Conservation (phyloP, 2,797 vertebrate species). For the Anomalospiza imberbis region DNA sequence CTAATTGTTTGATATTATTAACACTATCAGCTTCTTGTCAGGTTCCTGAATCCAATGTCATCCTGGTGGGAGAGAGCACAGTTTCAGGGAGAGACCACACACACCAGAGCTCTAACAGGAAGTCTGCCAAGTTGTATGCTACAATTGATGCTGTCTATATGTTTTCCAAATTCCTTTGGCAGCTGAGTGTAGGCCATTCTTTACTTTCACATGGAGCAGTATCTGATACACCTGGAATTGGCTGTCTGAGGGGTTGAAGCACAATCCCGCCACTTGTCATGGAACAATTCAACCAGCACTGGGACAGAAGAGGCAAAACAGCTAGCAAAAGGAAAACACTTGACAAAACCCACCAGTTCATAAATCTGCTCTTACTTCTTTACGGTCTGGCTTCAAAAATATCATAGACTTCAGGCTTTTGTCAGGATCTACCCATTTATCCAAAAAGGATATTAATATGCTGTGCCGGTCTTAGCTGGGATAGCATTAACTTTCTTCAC, state of each 20-base stretch:
- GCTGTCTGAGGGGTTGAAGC: not conserved
- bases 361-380: not conserved
- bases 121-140: not conserved
- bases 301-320: not conserved
- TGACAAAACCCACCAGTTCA: not conserved
- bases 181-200: not conserved
- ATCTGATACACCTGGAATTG: not conserved
- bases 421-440: not conserved
- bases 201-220: rapidly evolving
- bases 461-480: not conserved
- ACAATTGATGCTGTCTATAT: not conserved
- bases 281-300: not conserved
- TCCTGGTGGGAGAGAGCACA: not conserved
- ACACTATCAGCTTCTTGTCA: not conserved
- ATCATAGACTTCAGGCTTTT: not conserved
- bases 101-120: not conserved
- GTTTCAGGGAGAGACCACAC: not conserved
- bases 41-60: not conserved
- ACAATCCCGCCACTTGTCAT: not conserved
- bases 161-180: not conserved
- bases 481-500: not conserved
- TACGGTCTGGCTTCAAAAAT: not conserved
- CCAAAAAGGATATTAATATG: not conserved
- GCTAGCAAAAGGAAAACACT: not conserved
- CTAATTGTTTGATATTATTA: not conserved